These are phyloP conservation scores for Drosophila affinis DNA, from an alignment of 2,888 invertebrate genomes.

Conservation along the genomic window DNA sequence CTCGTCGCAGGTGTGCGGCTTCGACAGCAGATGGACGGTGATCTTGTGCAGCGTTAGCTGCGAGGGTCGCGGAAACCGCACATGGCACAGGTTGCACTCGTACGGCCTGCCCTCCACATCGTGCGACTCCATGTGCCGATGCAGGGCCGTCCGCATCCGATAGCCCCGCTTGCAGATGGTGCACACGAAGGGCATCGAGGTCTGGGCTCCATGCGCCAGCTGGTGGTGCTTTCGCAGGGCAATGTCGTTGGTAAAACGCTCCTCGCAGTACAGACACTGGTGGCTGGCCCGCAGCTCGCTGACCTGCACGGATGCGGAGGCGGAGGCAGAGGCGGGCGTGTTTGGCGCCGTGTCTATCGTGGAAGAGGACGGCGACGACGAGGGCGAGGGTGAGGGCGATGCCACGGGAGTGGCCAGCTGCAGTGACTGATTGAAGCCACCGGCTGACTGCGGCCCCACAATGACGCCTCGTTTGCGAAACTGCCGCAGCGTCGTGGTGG, in stretches of 20 bases:
- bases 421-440: neutral
- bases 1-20: slow-evolving; percentile 77
- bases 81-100: slow-evolving; percentile 76
- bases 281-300: slow-evolving; percentile 66
- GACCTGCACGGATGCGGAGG: slow-evolving; percentile 30
- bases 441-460: slow-evolving; percentile 24
- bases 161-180: slow-evolving; percentile 78
- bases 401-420: slow-evolving; percentile 43
- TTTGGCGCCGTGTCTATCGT: slow-evolving; percentile 47
- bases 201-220: slow-evolving; percentile 73
- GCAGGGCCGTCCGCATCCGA: slow-evolving; percentile 79
- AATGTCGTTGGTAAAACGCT: slow-evolving; percentile 76
- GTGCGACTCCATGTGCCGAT: slow-evolving; percentile 81
- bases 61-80: slow-evolving; percentile 79
- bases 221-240: slow-evolving; percentile 79
- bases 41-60: slow-evolving; percentile 80
- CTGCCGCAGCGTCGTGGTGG: slow-evolving; percentile 79
- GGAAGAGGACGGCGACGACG: slow-evolving; percentile 71
- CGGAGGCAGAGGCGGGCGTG: slow-evolving; percentile 1
- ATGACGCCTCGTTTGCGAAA: slow-evolving; percentile 70
- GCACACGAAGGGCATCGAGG: slow-evolving; percentile 76
- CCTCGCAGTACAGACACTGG: slow-evolving; percentile 76
- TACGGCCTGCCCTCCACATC: slow-evolving; percentile 80
- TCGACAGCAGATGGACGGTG: slow-evolving; percentile 80
- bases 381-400: slow-evolving; percentile 50